phyloP scores from a whole-genome alignment of 1,140 invertebrate genomes.

The Brachionus rubens region DNA sequence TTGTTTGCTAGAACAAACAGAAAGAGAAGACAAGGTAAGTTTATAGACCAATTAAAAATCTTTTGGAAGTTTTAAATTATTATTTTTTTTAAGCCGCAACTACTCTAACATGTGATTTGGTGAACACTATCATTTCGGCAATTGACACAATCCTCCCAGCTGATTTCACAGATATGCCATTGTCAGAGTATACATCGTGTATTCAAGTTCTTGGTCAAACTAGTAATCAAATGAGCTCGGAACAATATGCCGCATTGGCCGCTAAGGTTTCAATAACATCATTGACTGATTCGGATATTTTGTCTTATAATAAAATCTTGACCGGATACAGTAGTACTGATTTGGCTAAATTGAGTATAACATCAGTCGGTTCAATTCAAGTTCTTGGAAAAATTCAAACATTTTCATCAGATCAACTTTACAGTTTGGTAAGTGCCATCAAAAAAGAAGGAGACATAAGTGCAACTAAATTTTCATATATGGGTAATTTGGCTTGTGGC shows the following conservation, averaged over 20 bases:
- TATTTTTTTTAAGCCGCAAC: neutral
- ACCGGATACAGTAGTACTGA: too few relatives aligned
- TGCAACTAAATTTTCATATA: too few relatives aligned
- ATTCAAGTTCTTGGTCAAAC: neutral
- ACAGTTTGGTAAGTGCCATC: too few relatives aligned
- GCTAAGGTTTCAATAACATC: neutral
- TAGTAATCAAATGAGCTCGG: neutral
- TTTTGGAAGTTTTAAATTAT: neutral
- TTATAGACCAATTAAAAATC: neutral
- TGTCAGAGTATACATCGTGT: neutral
- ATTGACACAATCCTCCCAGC: neutral
- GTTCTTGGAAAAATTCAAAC: too few relatives aligned
- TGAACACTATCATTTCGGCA: neutral
- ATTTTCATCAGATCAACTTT: too few relatives aligned
- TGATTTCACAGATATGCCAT: neutral
- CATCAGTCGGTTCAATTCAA: too few relatives aligned
- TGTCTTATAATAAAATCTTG: too few relatives aligned
- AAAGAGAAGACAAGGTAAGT: constrained; percentile 26
- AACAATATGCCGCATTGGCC: neutral
- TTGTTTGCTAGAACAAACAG: too few relatives aligned
- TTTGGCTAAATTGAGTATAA: too few relatives aligned
- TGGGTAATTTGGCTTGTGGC: too few relatives aligned
- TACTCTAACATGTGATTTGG: neutral
- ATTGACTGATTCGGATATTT: too few relatives aligned
- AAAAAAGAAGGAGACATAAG: too few relatives aligned